Base-by-base conservation (phyloP, 1,140 invertebrate genomes). In the Apolygus lucorum region DNA sequence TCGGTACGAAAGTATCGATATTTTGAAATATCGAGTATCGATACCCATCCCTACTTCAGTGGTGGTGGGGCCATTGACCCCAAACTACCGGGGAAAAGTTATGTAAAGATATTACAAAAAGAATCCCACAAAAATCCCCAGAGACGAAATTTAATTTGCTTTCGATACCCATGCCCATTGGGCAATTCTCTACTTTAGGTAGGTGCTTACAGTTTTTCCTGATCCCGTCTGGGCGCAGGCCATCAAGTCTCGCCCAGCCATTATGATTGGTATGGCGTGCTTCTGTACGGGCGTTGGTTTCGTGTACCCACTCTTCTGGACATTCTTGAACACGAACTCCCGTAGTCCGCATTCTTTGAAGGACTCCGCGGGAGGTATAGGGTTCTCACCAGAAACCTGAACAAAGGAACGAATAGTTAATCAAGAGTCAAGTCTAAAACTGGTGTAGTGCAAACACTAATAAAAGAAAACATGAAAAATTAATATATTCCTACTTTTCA, bases 171-270 rank as follows among this genome's bases (percentile, higher is more conserved):
- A n/a, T n/a, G n/a, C n/a, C n/a, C n/a, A n/a, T n/a, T n/a, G n/a
- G n/a, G n/a, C n/a, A n/a, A n/a, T n/a, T n/a, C n/a, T n/a, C n/a
- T n/a, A n/a, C n/a, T n/a, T n/a, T n/a, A n/a, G n/a, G n/a, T n/a
- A n/a, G n/a, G n/a, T n/a, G n/a, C 78, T 80, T 79, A 85, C 84
- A 14, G 94, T 97, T 84, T 99, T 99, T 34, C 96, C 96, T 0
- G 94, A 97, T 0, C 96, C 96, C 49, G 96, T 99, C 80, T 99
- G 95, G 0, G 96, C 96, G 78, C 96, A 98, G 0, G 88, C 95
- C 95, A 99, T 98, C 8, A 99, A 74, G 82, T 99, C 96, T 62
- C 92, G 78, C 2, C 88, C 87, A 0, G 70, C 79, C 76, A 87
- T 78, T 49, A 98, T 88, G 17, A 92, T 88, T 0, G 96, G 94